Evolutionary conservation across 1,140 invertebrate genomes (phyloP).

Genomic region (Polypedilum pembai): DNA sequence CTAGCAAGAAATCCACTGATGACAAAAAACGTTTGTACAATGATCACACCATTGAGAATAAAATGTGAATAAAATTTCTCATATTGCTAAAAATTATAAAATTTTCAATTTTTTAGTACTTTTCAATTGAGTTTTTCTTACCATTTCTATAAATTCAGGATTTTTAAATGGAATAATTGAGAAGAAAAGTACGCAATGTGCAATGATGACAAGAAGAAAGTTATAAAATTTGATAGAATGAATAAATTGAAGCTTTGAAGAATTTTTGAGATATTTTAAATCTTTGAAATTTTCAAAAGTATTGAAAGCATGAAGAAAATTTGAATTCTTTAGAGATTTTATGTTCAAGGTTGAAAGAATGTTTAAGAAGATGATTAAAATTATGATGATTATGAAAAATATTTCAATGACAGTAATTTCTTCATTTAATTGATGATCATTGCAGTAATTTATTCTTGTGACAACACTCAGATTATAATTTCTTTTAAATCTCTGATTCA

Average conservation of each 20-base stretch:
- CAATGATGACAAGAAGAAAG: background rate
- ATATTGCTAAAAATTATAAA: background rate
- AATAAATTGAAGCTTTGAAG: background rate
- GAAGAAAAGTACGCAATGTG: background rate
- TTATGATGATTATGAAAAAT: too few species aligned
- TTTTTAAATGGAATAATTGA: background rate
- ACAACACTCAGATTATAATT: background rate
- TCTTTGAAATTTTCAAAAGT: background rate
- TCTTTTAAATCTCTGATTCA: background rate
- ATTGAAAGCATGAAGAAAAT: background rate
- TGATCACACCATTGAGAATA: background rate
- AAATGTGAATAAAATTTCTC: background rate
- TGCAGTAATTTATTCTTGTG: background rate
- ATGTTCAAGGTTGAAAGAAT: background rate
- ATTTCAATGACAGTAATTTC: too few species aligned
- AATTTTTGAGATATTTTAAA: background rate
- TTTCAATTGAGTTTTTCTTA: too few species aligned
- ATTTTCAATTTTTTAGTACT: too few species aligned
- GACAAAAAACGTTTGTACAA: background rate
- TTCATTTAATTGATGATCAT: background rate
- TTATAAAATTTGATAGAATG: constrained; percentile 4
- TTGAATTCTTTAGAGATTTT: background rate
- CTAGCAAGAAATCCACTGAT: background rate
- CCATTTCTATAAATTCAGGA: background rate
- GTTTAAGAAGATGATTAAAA: too few species aligned